Evolutionary conservation across 2,888 invertebrate genomes (phyloP).

Genomic region (Saturnia japonica): DNA sequence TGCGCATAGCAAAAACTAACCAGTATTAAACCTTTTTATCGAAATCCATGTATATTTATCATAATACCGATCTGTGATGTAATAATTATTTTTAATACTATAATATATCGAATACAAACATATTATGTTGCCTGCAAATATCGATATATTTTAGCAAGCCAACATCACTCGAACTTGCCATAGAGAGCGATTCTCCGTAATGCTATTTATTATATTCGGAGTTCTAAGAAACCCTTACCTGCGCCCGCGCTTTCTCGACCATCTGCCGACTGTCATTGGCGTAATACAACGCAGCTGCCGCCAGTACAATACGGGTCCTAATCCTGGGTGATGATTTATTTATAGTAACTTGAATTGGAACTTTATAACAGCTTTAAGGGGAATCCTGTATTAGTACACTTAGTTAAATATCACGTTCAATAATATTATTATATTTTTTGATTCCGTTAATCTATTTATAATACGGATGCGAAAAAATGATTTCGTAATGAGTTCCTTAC

Average conservation of each 20-base stretch:
- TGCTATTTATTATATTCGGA: slow-evolving; percentile 79
- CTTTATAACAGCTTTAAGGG: slow-evolving; percentile 10
- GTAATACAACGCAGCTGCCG: slow-evolving; percentile 47
- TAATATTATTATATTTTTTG: not conserved
- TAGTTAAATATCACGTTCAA: not conserved
- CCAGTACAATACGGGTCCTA: slow-evolving; percentile 37
- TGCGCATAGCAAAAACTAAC: not conserved
- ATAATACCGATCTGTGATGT: not conserved
- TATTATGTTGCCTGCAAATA: not conserved
- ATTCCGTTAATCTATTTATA: not conserved
- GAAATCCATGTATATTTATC: not conserved
- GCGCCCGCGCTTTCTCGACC: slow-evolving; percentile 70
- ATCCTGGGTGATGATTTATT: slow-evolving; percentile 38
- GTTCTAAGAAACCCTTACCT: slow-evolving; percentile 78
- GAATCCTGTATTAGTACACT: not conserved
- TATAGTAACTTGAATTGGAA: slow-evolving; percentile 22
- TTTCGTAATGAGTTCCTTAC: no score
- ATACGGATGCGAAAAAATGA: no score
- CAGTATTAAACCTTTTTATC: not conserved
- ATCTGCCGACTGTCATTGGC: slow-evolving; percentile 69
- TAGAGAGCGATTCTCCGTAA: slow-evolving; percentile 73
- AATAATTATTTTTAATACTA: not conserved
- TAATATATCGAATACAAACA: not conserved
- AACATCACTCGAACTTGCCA: slow-evolving; percentile 34
- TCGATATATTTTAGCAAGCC: slow-evolving; percentile 1